phyloP scores from a whole-genome alignment of 1,140 invertebrate species.

The Drosophila ficusphila region DNA sequence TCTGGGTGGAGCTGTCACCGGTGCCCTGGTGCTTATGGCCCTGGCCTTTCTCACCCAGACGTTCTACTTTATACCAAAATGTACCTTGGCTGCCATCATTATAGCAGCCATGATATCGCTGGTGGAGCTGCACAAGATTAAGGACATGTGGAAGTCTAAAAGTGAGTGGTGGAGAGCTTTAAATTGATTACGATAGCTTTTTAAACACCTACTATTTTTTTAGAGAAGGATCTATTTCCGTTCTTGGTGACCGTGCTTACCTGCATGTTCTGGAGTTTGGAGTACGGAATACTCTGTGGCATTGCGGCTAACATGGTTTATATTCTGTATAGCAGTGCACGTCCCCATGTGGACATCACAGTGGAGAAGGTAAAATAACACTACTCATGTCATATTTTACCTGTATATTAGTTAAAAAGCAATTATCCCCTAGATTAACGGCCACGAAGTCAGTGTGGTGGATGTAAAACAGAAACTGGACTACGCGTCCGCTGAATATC shows the following conservation, averaged over 20 bases:
- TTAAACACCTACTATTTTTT: constrained; percentile 61
- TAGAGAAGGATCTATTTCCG: constrained; percentile 92
- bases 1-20: constrained; percentile 92
- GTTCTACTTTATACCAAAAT: constrained; percentile 92
- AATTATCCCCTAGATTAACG: constrained; percentile 40
- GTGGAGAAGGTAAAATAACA: constrained; percentile 86
- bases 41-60: constrained; percentile 89
- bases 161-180: too few species aligned
- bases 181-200: rapidly evolving
- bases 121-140: constrained; percentile 90
- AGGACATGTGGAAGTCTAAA: constrained; percentile 92
- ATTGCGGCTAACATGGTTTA: constrained; percentile 90
- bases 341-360: constrained; percentile 88
- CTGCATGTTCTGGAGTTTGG: constrained; percentile 90
- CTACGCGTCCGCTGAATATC: constrained; percentile 75
- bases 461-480: constrained; percentile 75
- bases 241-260: constrained; percentile 89
- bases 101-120: constrained; percentile 92
- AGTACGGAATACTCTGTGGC: constrained; percentile 94
- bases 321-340: constrained; percentile 91
- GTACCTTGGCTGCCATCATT: constrained; percentile 90
- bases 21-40: constrained; percentile 88
- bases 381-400: not conserved
- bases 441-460: constrained; percentile 60
- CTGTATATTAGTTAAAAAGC: not conserved